Evolutionary conservation across 2,113 vertebrate genomes (phyloP), one percentile per base, ranked within the genome.

Genomic region (Poeciliopsis prolifica): DNA sequence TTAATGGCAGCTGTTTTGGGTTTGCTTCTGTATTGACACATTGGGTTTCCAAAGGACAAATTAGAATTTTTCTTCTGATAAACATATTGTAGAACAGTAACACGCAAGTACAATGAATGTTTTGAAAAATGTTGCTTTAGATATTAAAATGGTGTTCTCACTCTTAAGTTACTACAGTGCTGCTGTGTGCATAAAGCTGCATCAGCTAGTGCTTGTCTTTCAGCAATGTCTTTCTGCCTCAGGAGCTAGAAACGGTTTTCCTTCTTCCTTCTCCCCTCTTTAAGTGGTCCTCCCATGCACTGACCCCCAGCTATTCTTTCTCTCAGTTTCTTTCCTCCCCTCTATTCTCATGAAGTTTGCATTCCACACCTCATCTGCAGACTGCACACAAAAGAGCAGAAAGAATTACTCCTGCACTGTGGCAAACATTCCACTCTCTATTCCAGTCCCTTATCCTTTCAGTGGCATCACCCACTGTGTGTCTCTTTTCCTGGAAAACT

Each of bases 331-430:
- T 83, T 83, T 85, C 68, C 72, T 70, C 31, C 61, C 67, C 66
- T 80, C 79, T 79, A 78, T 84, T 89, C 90, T 93, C 87, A 80
- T 85, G 77, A 91, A 89, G 92, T 93, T 93, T 94, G 88, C 93
- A 95, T 95, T 95, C 93, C 94, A 90, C 93, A 94, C 91, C 92
- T 93, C 91, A 88, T 92, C 88, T 89, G 89, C 81, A 92, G 91
- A 92, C 89, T 72, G 79, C 79, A 90, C 88, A 94, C 92, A 94
- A 94, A 93, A 87, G 92, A 93, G 88, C 66, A 88, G 85, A 93
- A 87, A 88, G 87, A 82, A 65, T 69, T 88, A 82, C 79, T 92
- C 76, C 86, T 92, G 93, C 91, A 86, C 90, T 76, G 87, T 75
- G 79, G 88, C 93, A 94, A 94, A 93, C 91, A 92, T 92, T 94